Evolutionary conservation across 2,888 invertebrate genomes (phyloP), one percentile per base, ranked within the genome.

Genomic region (Sceliomorpha sp.): DNA sequence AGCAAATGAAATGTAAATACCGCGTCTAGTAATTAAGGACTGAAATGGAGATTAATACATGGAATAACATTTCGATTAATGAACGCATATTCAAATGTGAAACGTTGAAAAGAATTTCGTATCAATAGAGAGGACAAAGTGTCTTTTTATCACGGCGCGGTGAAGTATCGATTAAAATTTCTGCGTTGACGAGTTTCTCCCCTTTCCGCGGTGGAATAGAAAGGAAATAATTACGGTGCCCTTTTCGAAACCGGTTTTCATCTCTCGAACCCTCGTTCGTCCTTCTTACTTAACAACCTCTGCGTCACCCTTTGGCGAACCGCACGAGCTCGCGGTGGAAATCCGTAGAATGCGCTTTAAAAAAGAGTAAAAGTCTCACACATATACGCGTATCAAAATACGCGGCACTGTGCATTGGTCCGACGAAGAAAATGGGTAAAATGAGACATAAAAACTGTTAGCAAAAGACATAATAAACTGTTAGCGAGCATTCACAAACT

Each of bases 181-280:
- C 71, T 62, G 62, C 58, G 63, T 45, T 45, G 59, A 26, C 47
- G 53, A 55, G 53, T 64, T 48, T 37, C 63, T 39, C 55, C 29
- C 40, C 44, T 24, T 44, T 15, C 8, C 36, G 55, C 31, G 32
- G 9, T 8, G 55, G 62, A 26, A 32, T 48, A 44, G 60, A 60
- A 73, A 74, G 72, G 76, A 80, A 80, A 79, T 77, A 79, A 81
- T 81, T 81, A 79, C 66, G 75, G 72, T 66, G 74, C 76, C 76
- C 73, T 74, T 79, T 81, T 74, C 76, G 77, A 76, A 80, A 77
- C 77, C 76, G 73, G 81, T 76, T 74, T 69, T 64, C 39, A 67
- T 64, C 63, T 64, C 63, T 32, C 39, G 27, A 50, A 36, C 59
- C 45, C 72, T 69, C 62, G 44, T 64, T 53, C 66, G 56, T 47